phyloP scores from a whole-genome alignment of 2,888 invertebrate genomes.

The Deilephila porcellus region DNA sequence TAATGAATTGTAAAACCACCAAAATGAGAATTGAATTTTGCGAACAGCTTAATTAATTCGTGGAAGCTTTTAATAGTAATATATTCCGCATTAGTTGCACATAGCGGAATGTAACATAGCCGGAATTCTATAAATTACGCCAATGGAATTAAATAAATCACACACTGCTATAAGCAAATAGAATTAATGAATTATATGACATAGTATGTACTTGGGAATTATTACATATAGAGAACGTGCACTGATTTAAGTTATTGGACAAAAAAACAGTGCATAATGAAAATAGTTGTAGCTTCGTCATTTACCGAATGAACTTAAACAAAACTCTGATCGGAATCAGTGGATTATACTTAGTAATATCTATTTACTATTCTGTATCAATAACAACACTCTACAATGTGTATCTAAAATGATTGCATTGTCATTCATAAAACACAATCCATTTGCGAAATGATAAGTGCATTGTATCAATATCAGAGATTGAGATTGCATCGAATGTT shows the following conservation, averaged over 20 bases:
- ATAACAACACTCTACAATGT: neutral
- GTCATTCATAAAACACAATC: neutral
- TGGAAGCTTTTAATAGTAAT: neutral
- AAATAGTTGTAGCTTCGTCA: neutral
- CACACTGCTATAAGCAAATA: neutral
- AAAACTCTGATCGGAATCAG: neutral
- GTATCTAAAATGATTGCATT: neutral
- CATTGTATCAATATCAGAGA: neutral
- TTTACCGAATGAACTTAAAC: neutral
- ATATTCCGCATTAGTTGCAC: neutral
- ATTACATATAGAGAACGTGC: neutral
- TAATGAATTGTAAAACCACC: neutral
- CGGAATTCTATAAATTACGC: neutral
- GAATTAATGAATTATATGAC: neutral
- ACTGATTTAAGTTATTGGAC: neutral
- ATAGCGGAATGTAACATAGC: neutral
- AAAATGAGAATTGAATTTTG: neutral
- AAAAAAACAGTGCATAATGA: neutral
- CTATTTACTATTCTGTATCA: neutral
- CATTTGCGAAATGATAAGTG: neutral
- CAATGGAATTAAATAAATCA: neutral
- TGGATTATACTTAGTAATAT: neutral
- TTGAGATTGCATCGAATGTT: constrained; percentile 49
- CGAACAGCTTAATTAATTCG: neutral
- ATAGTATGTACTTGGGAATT: neutral